Conservation (phyloP, 2,888 invertebrate species). For the Nephrocerus scutellatus region DNA sequence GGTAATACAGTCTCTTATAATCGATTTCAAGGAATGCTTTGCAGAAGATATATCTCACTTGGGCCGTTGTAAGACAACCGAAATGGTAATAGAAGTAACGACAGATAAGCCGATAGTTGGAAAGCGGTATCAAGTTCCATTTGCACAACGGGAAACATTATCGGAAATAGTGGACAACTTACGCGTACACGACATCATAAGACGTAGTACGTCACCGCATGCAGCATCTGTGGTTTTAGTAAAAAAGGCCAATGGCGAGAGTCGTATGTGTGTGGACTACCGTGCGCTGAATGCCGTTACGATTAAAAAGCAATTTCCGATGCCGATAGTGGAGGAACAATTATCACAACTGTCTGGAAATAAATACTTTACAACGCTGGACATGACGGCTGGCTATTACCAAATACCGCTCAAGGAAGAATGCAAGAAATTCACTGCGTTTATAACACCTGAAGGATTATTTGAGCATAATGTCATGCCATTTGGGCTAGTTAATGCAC, state of each 20-base stretch:
- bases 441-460: constrained; percentile 11
- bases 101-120: constrained; percentile 17
- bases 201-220: constrained; percentile 14
- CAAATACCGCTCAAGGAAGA: constrained; percentile 2
- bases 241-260: constrained; percentile 15
- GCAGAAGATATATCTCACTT: constrained; percentile 13
- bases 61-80: constrained; percentile 14
- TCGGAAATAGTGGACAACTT: constrained; percentile 11
- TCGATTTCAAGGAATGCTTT: constrained; percentile 11
- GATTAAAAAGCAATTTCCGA: neutral
- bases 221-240: constrained; percentile 18
- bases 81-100: constrained; percentile 15
- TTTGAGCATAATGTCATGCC: constrained; percentile 32
- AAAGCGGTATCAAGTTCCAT: constrained; percentile 19
- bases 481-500: constrained; percentile 34
- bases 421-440: constrained; percentile 1
- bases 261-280: constrained; percentile 10
- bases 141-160: constrained; percentile 10
- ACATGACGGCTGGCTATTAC: constrained; percentile 8
- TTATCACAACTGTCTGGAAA: neutral
- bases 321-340: constrained; percentile 4
- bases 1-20: neutral
- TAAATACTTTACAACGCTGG: constrained; percentile 1
- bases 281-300: constrained; percentile 6
- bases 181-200: constrained; percentile 13